These are phyloP conservation scores for Indicator indicator DNA, from an alignment of 2,113 vertebrate species.

Conservation along the genomic window DNA sequence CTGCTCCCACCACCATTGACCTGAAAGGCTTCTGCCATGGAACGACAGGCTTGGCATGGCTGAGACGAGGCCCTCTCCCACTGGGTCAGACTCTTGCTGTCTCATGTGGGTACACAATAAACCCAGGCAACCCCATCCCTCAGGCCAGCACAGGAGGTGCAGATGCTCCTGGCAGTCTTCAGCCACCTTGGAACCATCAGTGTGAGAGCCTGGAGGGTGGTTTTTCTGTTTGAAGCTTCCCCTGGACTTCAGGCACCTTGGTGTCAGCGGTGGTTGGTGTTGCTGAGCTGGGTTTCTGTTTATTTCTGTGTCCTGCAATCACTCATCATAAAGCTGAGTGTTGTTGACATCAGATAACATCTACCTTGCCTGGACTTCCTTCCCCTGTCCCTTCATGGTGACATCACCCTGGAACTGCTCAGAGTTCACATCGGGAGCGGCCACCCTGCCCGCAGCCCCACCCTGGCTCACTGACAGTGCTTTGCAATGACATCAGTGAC, in stretches of 20 bases:
- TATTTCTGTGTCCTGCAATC: background rate
- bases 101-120: background rate
- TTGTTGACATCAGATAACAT: constrained; percentile 41
- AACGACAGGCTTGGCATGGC: background rate
- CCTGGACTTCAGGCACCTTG: rapidly evolving
- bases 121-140: background rate
- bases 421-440: background rate
- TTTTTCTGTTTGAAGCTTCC: background rate
- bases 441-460: background rate
- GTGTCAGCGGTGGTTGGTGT: background rate
- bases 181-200: rapidly evolving
- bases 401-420: background rate
- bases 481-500: background rate
- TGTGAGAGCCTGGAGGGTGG: background rate
- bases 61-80: background rate
- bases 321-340: background rate
- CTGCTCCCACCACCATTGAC: background rate
- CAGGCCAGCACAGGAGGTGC: rapidly evolving
- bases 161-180: background rate
- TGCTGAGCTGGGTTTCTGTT: background rate
- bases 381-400: background rate
- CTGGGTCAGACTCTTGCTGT: background rate
- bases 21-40: background rate
- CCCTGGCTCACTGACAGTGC: background rate
- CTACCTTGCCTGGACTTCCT: background rate